Evolutionary conservation across 2,888 invertebrate species (phyloP).

Genomic region (Ametastegia equiseti): DNA sequence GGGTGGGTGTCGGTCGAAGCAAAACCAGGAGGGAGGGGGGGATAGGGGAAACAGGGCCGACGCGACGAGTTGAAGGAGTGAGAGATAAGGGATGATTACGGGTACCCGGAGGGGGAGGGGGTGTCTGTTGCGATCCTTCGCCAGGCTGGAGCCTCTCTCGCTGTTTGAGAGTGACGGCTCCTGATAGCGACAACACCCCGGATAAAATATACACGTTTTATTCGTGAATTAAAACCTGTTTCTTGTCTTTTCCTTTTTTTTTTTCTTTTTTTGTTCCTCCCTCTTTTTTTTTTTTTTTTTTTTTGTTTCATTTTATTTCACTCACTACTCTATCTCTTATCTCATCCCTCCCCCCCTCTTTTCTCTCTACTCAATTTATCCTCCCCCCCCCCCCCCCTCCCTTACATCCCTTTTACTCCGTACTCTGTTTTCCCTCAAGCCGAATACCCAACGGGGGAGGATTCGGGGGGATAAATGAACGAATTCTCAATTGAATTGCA

Average conservation of each 20-base stretch:
- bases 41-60: not conserved
- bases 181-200: slow-evolving; percentile 64
- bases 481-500: not conserved
- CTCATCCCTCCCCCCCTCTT: not conserved
- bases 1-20: slow-evolving; percentile 42
- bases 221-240: slow-evolving; percentile 65
- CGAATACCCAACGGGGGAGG: too few species aligned
- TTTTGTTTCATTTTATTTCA: too few species aligned
- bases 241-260: slow-evolving; percentile 50
- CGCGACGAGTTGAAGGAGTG: slow-evolving; percentile 46
- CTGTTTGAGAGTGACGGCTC: slow-evolving; percentile 54
- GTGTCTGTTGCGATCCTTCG: slow-evolving; percentile 31
- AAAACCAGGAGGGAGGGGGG: slow-evolving; percentile 49
- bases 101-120: slow-evolving; percentile 48
- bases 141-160: not conserved
- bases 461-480: not conserved
- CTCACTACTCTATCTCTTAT: slow-evolving; percentile 19
- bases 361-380: slow-evolving; percentile 3
- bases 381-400: not conserved
- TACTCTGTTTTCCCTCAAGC: slow-evolving; percentile 4
- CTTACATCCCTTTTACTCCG: too few species aligned
- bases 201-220: slow-evolving; percentile 63
- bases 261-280: slow-evolving; percentile 52
- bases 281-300: slow-evolving; percentile 51
- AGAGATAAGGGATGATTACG: slow-evolving; percentile 65